Evolutionary conservation across 2,797 vertebrate species (phyloP).

Genomic region (Moxostoma hubbsi): DNA sequence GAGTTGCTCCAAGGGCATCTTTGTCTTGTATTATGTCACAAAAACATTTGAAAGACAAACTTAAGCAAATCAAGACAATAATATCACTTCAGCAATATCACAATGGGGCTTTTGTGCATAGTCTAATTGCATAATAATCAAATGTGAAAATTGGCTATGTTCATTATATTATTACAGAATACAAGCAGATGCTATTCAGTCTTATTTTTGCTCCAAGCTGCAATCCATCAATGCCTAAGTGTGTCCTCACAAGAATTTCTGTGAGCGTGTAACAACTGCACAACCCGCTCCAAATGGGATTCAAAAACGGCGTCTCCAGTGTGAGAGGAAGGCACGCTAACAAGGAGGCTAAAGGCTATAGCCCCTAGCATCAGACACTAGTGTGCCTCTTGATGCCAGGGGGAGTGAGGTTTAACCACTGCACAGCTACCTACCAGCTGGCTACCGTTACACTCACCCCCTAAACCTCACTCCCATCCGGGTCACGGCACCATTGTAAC

Average conservation of each 20-base stretch:
- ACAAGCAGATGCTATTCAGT: neutral
- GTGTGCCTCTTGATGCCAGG: no score
- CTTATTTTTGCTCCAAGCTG: neutral
- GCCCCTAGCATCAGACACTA: no score
- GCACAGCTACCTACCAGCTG: no score
- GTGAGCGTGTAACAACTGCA: no score
- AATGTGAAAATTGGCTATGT: neutral
- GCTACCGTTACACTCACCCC: no score
- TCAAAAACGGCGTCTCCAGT: no score
- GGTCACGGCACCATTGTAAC: no score
- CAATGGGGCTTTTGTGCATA: conserved; percentile 7
- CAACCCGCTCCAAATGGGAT: no score
- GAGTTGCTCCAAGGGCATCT: conserved; percentile 11
- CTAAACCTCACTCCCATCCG: no score
- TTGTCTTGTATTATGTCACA: conserved; percentile 42
- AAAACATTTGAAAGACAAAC: conserved; percentile 12
- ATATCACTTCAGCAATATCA: conserved; percentile 17
- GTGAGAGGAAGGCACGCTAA: no score
- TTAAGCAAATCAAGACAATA: neutral
- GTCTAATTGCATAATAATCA: neutral
- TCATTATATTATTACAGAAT: conserved; percentile 25
- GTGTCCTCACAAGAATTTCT: neutral
- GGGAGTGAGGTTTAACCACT: no score
- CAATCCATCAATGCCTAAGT: neutral
- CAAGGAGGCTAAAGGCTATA: no score